phyloP scores from a whole-genome alignment of 2,113 vertebrate species.

The Cariama cristata region DNA sequence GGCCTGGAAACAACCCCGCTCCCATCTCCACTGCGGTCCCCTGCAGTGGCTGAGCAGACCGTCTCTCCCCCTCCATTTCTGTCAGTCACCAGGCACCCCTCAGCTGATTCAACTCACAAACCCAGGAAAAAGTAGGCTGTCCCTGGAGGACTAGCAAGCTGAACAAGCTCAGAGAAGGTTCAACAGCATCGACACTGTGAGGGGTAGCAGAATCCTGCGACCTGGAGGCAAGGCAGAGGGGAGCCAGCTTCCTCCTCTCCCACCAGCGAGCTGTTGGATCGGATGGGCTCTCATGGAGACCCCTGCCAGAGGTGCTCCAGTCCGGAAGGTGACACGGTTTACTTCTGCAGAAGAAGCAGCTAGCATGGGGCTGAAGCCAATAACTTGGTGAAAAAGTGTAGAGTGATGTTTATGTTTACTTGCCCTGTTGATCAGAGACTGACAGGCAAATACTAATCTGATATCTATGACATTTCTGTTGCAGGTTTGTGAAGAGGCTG shows the following conservation, averaged over 20 bases:
- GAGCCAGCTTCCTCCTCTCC: neutral
- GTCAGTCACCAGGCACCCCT: neutral
- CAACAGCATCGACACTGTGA: neutral
- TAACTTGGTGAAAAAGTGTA: too few species aligned
- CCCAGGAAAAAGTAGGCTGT: neutral
- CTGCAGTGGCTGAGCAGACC: neutral
- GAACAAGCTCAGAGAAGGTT: neutral
- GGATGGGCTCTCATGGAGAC: neutral
- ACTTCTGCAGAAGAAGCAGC: neutral
- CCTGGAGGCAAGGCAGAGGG: neutral
- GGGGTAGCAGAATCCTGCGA: neutral
- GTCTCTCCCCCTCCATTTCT: neutral
- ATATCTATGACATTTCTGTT: fast-evolving
- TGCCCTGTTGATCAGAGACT: neutral
- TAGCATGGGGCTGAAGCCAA: neutral
- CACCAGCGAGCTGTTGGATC: neutral
- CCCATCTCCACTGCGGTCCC: fast-evolving
- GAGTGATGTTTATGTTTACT: neutral
- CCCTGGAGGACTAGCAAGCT: neutral
- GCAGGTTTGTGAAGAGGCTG: neutral
- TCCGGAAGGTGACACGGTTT: neutral
- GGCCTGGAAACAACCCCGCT: neutral
- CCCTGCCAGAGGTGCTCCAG: neutral
- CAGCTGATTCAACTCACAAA: neutral
- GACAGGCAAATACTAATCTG: neutral